Evolutionary conservation across 2,797 vertebrate species (phyloP).

Genomic region (Muscicapa striata): DNA sequence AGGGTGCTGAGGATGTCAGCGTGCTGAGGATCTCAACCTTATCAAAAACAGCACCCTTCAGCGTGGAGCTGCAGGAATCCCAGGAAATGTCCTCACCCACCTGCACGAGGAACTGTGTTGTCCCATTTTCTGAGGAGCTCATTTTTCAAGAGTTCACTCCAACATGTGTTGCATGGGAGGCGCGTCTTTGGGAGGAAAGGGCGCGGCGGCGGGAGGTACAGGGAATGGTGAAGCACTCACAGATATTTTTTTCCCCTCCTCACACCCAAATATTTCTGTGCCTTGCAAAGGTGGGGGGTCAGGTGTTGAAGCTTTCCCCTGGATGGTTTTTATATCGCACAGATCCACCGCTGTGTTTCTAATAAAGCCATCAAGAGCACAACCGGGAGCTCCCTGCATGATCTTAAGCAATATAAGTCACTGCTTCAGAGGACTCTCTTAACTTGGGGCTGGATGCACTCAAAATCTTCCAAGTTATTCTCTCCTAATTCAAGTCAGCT

Average conservation of each 20-base stretch:
- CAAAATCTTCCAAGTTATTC: conserved; percentile 61
- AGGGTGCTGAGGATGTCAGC: not conserved
- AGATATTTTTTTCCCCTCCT: not conserved
- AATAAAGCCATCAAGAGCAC: conserved; percentile 50
- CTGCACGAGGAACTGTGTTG: not conserved
- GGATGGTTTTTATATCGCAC: not conserved
- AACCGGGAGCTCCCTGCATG: conserved; percentile 19
- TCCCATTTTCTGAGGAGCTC: conserved; percentile 1
- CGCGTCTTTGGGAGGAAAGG: not conserved
- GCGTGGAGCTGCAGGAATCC: not conserved
- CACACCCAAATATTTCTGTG: not conserved
- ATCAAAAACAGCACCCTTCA: not conserved
- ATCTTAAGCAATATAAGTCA: conserved; percentile 1
- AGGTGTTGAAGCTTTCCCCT: not conserved
- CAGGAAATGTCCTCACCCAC: not conserved
- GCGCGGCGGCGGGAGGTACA: accelerated
- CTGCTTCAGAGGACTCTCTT: conserved; percentile 18
- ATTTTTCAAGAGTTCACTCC: not conserved
- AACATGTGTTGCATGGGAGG: conserved; percentile 59
- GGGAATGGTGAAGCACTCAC: not conserved
- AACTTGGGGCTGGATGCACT: conserved; percentile 25
- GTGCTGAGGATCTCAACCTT: not conserved
- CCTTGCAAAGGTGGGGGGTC: not conserved
- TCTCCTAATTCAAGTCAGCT: conserved; percentile 65
- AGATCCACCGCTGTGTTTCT: conserved; percentile 30